Percentiles rank a stretch among this genome's conserved stretches.
phyloP scores from a whole-genome alignment of 2,888 invertebrate genomes.

The Carabus problematicus region DNA sequence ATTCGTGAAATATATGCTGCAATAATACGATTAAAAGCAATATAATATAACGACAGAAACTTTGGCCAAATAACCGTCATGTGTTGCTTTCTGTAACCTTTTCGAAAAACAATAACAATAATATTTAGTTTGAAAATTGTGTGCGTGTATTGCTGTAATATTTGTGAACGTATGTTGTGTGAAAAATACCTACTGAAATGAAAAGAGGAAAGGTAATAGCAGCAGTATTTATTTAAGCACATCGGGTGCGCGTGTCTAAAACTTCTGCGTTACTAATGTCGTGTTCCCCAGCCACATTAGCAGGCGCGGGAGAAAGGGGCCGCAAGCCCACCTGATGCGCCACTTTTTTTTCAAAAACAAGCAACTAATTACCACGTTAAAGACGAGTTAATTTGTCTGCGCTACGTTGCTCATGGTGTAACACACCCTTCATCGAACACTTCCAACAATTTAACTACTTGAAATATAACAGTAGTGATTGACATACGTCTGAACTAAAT shows the following conservation, averaged over 20 bases:
- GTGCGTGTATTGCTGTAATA: too few species aligned
- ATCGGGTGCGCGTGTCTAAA: too few species aligned
- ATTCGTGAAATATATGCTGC: too few species aligned
- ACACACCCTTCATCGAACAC: not conserved
- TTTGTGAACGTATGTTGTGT: not conserved
- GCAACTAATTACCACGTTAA: not conserved
- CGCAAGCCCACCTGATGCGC: constrained; percentile 4
- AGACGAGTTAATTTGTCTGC: not conserved
- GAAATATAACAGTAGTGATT: too few species aligned
- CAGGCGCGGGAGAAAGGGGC: not conserved
- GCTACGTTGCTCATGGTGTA: not conserved
- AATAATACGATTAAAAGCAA: too few species aligned
- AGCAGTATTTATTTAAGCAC: not conserved
- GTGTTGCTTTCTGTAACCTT: too few species aligned
- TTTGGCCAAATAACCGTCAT: too few species aligned
- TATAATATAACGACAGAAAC: too few species aligned
- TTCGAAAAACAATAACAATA: too few species aligned
- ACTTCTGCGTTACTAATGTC: too few species aligned
- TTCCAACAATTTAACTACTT: not conserved
- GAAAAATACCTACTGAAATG: not conserved
- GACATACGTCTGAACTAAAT: too few species aligned
- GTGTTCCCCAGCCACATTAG: not conserved
- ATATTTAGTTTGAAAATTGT: too few species aligned
- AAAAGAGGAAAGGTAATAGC: not conserved
- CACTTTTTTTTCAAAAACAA: not conserved